These are phyloP conservation scores for Hirtodrosophila alboralis DNA, from an alignment of 2,888 invertebrate species.

Conservation along the genomic window DNA sequence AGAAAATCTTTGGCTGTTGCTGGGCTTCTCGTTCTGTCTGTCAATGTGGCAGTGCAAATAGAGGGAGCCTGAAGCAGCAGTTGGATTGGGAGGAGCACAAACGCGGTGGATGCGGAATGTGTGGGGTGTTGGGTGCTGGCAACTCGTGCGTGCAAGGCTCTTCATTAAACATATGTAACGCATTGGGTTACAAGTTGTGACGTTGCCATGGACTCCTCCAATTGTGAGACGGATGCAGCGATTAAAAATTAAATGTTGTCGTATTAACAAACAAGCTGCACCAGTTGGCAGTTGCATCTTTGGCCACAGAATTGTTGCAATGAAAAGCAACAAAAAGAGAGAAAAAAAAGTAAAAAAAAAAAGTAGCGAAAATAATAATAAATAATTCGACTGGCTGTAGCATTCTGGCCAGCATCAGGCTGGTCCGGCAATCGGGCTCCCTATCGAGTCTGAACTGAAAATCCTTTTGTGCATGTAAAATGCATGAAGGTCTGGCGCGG, in stretches of 20 bases:
- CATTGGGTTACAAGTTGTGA: conserved; percentile 52
- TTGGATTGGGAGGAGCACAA: neutral
- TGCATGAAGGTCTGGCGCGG: conserved; percentile 55
- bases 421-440: conserved; percentile 2
- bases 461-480: conserved; percentile 72
- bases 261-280: conserved; percentile 71
- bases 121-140: conserved; percentile 8
- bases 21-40: conserved; percentile 16
- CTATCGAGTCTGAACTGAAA: conserved; percentile 40
- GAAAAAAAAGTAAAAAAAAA: conserved; percentile 11
- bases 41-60: conserved; percentile 12
- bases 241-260: conserved; percentile 80
- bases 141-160: conserved; percentile 61
- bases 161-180: conserved; percentile 76
- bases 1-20: conserved; percentile 6
- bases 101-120: conserved; percentile 1
- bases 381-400: conserved; percentile 23
- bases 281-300: conserved; percentile 39
- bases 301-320: conserved; percentile 38
- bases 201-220: conserved; percentile 22
- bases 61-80: neutral
- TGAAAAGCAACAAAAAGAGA: neutral
- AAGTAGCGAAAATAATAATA: conserved; percentile 9
- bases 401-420: conserved; percentile 4
- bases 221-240: conserved; percentile 63